Percentiles rank a stretch among this genome's conserved stretches.
Evolutionary conservation across 2,797 vertebrate species (phyloP).

Genomic region (Sus cebifrons): DNA sequence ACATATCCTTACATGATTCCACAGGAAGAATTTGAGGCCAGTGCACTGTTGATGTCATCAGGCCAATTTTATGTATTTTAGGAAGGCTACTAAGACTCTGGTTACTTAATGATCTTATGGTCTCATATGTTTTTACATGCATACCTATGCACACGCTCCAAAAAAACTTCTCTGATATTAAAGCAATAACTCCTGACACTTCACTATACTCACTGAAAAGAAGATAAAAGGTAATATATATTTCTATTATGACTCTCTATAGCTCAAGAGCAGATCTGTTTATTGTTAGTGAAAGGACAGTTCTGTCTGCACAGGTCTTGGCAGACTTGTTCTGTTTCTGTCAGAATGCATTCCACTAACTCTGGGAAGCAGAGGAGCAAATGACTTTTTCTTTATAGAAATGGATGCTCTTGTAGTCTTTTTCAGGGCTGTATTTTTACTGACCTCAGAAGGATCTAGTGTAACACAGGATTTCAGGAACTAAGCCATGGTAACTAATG

Average conservation of each 20-base stretch:
- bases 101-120: slow-evolving; percentile 76
- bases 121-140: background rate
- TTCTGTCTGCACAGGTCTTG: slow-evolving; percentile 85
- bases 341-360: slow-evolving; percentile 81
- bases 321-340: slow-evolving; percentile 87
- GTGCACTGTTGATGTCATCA: background rate
- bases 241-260: slow-evolving; percentile 89
- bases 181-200: slow-evolving; percentile 92
- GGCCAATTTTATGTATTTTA: slow-evolving; percentile 84
- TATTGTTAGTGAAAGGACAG: slow-evolving; percentile 85
- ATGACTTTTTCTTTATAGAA: slow-evolving; percentile 78
- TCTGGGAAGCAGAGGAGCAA: slow-evolving; percentile 83
- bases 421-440: slow-evolving; percentile 53
- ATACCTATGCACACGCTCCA: slow-evolving; percentile 74
- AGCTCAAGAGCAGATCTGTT: slow-evolving; percentile 88
- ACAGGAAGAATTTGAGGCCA: background rate
- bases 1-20: slow-evolving; percentile 71
- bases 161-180: slow-evolving; percentile 90
- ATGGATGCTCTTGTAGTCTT: slow-evolving; percentile 33
- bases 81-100: slow-evolving; percentile 85
- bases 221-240: slow-evolving; percentile 91
- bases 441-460: slow-evolving; percentile 63
- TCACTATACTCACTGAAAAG: slow-evolving; percentile 86
- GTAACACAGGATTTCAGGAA: background rate
- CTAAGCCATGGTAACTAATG: slow-evolving; percentile 7